Evolutionary conservation across 2,113 vertebrate genomes (phyloP).

Genomic region (Actenoides lindsayi): DNA sequence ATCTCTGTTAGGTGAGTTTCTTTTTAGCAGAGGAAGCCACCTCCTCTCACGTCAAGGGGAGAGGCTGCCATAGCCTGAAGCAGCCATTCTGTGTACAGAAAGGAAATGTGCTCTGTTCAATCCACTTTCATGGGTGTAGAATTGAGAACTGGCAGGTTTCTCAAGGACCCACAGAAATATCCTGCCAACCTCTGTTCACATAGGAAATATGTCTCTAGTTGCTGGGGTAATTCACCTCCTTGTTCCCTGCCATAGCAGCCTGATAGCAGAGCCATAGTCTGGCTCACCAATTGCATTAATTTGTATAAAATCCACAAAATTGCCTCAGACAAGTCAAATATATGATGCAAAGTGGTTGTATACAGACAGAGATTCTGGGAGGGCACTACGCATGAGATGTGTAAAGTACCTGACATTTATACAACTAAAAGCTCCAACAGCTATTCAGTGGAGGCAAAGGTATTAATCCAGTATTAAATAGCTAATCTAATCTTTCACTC

Average conservation of each 20-base stretch:
- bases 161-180: not conserved
- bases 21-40: not conserved
- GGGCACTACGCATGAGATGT: not conserved
- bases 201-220: not conserved
- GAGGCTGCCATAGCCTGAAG: not conserved
- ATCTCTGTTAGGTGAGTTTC: not conserved
- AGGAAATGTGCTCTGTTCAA: not conserved
- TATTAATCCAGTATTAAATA: not conserved
- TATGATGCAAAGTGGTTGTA: not conserved
- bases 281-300: not conserved
- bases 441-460: not conserved
- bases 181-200: not conserved
- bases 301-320: not conserved
- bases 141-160: not conserved
- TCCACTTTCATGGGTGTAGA: not conserved
- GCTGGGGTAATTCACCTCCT: not conserved
- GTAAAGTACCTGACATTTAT: not conserved
- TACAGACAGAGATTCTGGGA: not conserved
- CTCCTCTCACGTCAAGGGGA: not conserved
- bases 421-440: not conserved
- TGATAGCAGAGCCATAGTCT: not conserved
- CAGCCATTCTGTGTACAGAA: not conserved
- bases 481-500: conserved; percentile 22
- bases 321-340: not conserved
- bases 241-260: not conserved